A percentile compares a stretch with the other conserved stretches of the same genome.
Conservation (phyloP, 2,113 vertebrate genomes). For the Myiopsitta monachus region DNA sequence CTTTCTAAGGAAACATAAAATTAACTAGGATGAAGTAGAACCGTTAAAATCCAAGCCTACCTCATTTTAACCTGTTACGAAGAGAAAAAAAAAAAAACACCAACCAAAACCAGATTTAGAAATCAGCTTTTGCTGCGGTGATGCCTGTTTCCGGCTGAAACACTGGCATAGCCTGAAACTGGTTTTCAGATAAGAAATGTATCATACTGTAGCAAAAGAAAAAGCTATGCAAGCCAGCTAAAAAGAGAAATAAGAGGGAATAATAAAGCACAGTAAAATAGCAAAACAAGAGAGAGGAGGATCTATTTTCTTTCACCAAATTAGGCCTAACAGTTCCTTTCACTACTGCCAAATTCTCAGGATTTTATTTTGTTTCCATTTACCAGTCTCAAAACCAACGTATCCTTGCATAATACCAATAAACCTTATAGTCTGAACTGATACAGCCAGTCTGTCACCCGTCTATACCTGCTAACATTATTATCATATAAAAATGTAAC, state of each 20-base stretch:
- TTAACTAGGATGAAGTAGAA: not conserved
- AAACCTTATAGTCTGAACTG: not conserved
- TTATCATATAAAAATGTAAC: not conserved
- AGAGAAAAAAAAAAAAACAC: not conserved
- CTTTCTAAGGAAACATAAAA: not conserved
- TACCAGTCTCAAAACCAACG: not conserved
- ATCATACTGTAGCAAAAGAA: not conserved
- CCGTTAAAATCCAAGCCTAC: not conserved
- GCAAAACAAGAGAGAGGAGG: not conserved
- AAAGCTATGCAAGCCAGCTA: not conserved
- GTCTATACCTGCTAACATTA: not conserved
- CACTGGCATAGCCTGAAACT: not conserved
- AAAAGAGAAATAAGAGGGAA: not conserved
- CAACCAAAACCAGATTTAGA: not conserved
- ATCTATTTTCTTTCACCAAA: not conserved
- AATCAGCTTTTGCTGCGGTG: not conserved
- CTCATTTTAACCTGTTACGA: not conserved
- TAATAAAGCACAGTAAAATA: not conserved
- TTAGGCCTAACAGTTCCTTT: not conserved
- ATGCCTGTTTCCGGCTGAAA: not conserved
- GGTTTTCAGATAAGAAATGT: not conserved
- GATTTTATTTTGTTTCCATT: not conserved
- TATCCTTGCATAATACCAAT: not conserved
- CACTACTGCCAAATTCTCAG: no score
- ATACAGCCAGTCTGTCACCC: not conserved